Evolutionary conservation across 2,797 vertebrate genomes (phyloP), one percentile per base, ranked within the genome.

Genomic region (Acipenser oxyrinchus): DNA sequence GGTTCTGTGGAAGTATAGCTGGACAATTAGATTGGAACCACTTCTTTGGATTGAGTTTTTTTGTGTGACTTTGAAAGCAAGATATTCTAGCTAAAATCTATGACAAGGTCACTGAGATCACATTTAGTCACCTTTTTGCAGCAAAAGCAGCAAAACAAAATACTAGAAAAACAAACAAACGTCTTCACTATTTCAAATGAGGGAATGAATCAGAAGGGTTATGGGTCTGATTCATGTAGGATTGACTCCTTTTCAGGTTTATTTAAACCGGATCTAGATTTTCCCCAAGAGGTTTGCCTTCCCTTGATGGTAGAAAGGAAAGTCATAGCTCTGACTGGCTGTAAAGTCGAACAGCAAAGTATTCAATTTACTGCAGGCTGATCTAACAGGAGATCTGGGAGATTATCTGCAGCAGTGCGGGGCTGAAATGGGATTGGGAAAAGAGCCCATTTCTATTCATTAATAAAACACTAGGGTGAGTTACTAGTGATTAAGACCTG

Each of bases 281-380:
- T 37, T 37, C 37, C 37, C 37, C 37, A 37, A 37, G 37, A 37
- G 37, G 37, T 4, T 37, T 37, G 69, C 71, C 65, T 76, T 73
- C 78, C 75, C 60, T 68, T 37, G 37, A 37, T 59, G 65, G 18
- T 13, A 57, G 65, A 65, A 51, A 51, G 6, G 51, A n/a, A 12
- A 71, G 76, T 81, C 80, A 79, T 81, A 78, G 77, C 74, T 74
- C 37, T 37, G 37, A 37, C 37, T 37, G 37, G 37, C 37, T 64
- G 12, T n/a, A n/a, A 59, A 80, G 75, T 71, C 55, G 13, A n/a
- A 59, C 70, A 68, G 72, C 75, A 73, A 73, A 67, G 76, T 77
- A 79, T 87, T 85, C 77, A 77, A 83, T 88, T 89, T 88, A 81
- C 79, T 84, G 79, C 82, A 80, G 79, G 73, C 72, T 83, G 84